These are phyloP conservation scores for Meandrusa payeni DNA, from an alignment of 2,888 invertebrate genomes.

Conservation along the genomic window DNA sequence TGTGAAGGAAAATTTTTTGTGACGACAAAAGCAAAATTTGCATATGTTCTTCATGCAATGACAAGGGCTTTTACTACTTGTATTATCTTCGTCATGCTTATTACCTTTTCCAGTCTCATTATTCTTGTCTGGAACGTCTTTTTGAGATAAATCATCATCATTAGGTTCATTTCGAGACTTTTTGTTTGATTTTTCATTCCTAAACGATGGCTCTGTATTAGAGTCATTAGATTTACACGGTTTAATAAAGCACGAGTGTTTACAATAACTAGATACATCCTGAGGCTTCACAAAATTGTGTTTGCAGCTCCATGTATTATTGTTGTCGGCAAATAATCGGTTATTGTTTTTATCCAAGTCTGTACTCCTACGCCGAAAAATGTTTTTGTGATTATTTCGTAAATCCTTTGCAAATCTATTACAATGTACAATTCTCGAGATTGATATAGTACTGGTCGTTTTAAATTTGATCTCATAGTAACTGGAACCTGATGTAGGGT, in stretches of 20 bases:
- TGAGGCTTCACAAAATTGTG: conserved; percentile 6
- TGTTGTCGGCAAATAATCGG: background rate
- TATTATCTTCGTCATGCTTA: conserved; percentile 7
- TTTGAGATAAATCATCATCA: conserved; percentile 3
- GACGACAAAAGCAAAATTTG: conserved; percentile 16
- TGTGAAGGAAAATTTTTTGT: conserved; percentile 5
- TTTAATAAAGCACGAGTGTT: conserved; percentile 19
- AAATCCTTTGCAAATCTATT: conserved; percentile 6
- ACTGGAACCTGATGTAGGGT: background rate
- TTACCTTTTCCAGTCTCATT: conserved; percentile 10
- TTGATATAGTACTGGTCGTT: conserved; percentile 1
- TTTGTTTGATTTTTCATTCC: conserved; percentile 13
- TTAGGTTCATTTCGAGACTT: conserved; percentile 16
- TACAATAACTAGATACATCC: conserved; percentile 19
- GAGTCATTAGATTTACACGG: conserved; percentile 11
- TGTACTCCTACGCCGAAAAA: conserved; percentile 2
- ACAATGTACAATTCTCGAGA: conserved; percentile 8
- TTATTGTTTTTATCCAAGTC: background rate
- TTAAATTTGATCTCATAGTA: conserved; percentile 14
- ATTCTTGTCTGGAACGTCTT: conserved; percentile 6
- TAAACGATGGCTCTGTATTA: conserved; percentile 4
- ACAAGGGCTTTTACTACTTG: conserved; percentile 15
- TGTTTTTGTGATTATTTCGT: conserved; percentile 9
- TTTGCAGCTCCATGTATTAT: background rate
- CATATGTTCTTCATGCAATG: conserved; percentile 19